Percentiles rank a stretch among this genome's conserved stretches.
Evolutionary conservation across 2,113 vertebrate species (phyloP).

Genomic region (Corynorhinus townsendii): DNA sequence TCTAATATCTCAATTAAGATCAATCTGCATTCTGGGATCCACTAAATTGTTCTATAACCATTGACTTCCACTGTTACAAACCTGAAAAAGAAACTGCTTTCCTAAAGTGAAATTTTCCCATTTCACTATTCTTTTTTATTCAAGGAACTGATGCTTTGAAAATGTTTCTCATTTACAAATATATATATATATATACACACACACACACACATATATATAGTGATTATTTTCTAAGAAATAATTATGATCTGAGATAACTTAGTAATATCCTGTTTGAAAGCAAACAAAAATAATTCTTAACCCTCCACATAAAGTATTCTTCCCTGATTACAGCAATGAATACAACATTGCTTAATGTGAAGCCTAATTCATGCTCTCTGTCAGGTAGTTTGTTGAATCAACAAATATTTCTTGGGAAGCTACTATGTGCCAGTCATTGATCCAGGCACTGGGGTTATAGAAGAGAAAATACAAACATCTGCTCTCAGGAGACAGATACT

Average conservation of each 20-base stretch:
- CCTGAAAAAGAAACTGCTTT: background rate
- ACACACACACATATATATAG: background rate
- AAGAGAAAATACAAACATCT: background rate
- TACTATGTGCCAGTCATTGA: background rate
- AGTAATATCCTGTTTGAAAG: background rate
- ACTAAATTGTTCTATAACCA: background rate
- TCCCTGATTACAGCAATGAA: background rate
- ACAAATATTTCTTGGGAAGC: background rate
- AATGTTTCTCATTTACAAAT: background rate
- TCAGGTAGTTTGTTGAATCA: background rate
- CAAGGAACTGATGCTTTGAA: background rate
- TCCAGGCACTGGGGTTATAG: background rate
- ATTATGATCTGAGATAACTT: background rate
- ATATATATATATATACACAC: background rate
- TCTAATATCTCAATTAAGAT: background rate
- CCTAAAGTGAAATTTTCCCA: background rate
- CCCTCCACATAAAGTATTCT: background rate
- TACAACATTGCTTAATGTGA: background rate
- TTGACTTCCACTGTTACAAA: background rate
- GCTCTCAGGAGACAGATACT: background rate
- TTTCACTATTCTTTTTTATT: background rate
- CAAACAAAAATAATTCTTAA: constrained; percentile 17
- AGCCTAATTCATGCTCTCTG: background rate
- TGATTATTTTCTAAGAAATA: background rate
- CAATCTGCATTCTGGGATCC: background rate